Conservation (phyloP, 2,113 vertebrate species). For the Labeo rohita region DNA sequence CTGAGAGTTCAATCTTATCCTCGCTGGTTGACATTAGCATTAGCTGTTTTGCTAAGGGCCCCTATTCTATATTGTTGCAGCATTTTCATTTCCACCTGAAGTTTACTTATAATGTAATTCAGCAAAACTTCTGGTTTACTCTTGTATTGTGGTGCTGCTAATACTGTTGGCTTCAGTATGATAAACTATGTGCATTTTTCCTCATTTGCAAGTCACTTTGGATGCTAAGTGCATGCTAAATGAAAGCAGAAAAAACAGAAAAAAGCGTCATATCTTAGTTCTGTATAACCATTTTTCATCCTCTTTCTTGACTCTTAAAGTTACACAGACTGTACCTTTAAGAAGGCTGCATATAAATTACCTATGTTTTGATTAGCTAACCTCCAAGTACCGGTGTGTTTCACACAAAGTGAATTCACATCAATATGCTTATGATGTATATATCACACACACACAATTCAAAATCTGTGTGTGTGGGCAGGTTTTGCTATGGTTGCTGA, state of each 20-base stretch:
- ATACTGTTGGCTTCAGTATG: neutral
- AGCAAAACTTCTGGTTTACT: slow-evolving; percentile 10
- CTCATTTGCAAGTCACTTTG: neutral
- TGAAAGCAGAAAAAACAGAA: neutral
- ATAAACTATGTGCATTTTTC: neutral
- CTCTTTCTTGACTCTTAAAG: neutral
- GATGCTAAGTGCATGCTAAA: neutral
- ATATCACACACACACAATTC: neutral
- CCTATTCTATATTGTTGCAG: neutral
- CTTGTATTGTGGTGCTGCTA: neutral
- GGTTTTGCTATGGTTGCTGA: neutral
- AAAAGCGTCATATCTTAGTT: neutral
- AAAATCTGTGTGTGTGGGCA: slow-evolving; percentile 26
- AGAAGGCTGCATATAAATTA: neutral
- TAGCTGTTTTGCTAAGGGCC: neutral
- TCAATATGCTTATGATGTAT: neutral
- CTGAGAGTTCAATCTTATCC: neutral
- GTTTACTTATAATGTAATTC: neutral
- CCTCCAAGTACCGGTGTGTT: neutral
- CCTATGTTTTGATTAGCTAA: slow-evolving; percentile 9
- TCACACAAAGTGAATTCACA: neutral
- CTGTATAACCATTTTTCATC: neutral
- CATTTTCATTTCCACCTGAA: neutral
- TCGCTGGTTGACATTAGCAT: slow-evolving; percentile 7
- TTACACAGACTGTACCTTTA: neutral